These are phyloP conservation scores for Athripsodes cinereus DNA, from an alignment of 2,888 invertebrate species.

Conservation along the genomic window DNA sequence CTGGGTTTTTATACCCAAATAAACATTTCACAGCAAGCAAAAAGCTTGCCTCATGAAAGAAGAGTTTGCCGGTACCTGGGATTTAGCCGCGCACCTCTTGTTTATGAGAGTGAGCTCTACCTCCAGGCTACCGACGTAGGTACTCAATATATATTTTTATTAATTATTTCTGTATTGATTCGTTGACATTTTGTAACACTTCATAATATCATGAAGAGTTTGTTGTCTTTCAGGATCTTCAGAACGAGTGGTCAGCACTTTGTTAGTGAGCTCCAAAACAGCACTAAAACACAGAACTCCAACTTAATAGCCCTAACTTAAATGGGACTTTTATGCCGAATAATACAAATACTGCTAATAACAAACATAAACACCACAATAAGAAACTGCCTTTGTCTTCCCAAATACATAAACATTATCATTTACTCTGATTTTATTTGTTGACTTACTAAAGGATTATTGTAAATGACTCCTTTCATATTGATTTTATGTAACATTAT, in stretches of 20 bases:
- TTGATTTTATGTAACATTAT: no score
- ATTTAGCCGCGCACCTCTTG: no score
- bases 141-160: no score
- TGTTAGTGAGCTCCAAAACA: neutral
- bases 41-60: no score
- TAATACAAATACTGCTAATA: slow-evolving; percentile 5
- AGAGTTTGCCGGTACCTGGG: no score
- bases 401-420: neutral
- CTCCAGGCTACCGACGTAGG: no score
- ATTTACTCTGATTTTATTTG: neutral
- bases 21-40: no score
- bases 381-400: neutral
- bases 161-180: no score
- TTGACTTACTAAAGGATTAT: neutral
- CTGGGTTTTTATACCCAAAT: no score
- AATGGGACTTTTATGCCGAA: slow-evolving; percentile 12
- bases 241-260: slow-evolving; percentile 12
- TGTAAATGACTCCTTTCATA: neutral
- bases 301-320: neutral
- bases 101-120: no score
- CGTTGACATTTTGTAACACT: neutral
- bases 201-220: neutral
- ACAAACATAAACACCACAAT: neutral
- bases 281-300: neutral
- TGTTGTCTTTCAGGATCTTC: slow-evolving; percentile 9